A percentile compares a stretch with the other conserved stretches of the same genome.
Conservation (phyloP, 2,113 vertebrate species). For the Callospermophilus lateralis region DNA sequence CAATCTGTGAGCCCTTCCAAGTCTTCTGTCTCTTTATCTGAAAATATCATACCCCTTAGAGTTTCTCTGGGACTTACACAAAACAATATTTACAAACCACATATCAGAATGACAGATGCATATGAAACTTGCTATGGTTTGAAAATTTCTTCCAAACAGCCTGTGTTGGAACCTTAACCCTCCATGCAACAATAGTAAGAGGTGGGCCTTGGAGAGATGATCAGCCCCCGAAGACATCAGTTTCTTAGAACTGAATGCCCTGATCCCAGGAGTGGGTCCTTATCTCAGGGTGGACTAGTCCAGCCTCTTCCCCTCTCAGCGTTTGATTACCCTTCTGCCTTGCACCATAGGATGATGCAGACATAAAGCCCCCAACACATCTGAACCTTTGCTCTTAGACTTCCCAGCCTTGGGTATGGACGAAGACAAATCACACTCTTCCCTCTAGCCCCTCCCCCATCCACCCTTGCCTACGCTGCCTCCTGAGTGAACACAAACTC, state of each 20-base stretch:
- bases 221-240: not conserved
- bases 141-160: not conserved
- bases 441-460: not conserved
- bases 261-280: not conserved
- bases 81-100: not conserved
- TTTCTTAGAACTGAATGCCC: not conserved
- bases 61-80: not conserved
- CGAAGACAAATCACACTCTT: not conserved
- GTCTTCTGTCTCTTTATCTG: not conserved
- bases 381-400: not conserved
- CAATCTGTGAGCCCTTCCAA: not conserved
- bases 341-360: too few species aligned
- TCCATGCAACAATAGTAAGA: not conserved
- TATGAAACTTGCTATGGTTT: too few species aligned
- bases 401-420: too few species aligned
- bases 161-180: not conserved
- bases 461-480: fast-evolving
- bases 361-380: not conserved
- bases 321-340: not conserved
- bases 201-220: too few species aligned
- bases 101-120: fast-evolving
- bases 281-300: not conserved
- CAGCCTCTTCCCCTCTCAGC: not conserved
- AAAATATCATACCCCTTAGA: fast-evolving
- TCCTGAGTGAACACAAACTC: not conserved